Evolutionary conservation across 2,888 invertebrate species (phyloP), one percentile per base, ranked within the genome.

Genomic region (Cantharis flavilabris): DNA sequence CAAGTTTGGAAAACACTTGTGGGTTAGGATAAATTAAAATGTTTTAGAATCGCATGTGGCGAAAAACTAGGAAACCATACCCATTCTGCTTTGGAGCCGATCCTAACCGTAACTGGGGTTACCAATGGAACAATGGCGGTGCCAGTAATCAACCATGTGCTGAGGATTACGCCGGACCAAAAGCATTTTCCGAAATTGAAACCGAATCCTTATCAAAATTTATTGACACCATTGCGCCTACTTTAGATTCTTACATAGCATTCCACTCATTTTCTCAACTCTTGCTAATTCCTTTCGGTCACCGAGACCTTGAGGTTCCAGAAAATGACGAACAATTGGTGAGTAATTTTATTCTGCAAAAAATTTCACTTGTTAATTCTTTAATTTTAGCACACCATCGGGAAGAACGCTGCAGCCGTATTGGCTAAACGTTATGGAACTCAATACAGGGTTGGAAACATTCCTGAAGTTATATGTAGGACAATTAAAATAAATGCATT

Each of bases 181-280:
- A 85, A 0, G 90, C 94, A 0, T 94, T 94, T 85, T 96, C 95
- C 0, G 95, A 96, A 84, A 88, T 90, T 0, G 94, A 94, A 85
- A 91, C 92, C 0, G 87, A 88, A 75, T 84, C 90, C 0, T 82
- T 93, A 7, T 89, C 93, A 0, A 82, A 90, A 0, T 94, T 90
- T 83, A 89, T 94, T 16, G 82, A 82, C 0, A 85, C 89, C 0
- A 82, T 87, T 67, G 16, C 23, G 3, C 18, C 18, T 10, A 80
- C 83, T 18, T 73, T 87, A 14, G 75, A 82, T 64, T 87, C 92
- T 62, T 96, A 95, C 84, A 85, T 95, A 0, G 90, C 92, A 0
- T 91, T 95, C 84, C 95, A 95, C 85, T 92, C 94, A 1, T 94
- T 90, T 81, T 92, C 93, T 0, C 94, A 95, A 82, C 88, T 91